Percentiles rank a stretch among this genome's conserved stretches.
These are phyloP conservation scores for Notolabrus celidotus DNA, from an alignment of 2,797 vertebrate species.

Conservation along the genomic window DNA sequence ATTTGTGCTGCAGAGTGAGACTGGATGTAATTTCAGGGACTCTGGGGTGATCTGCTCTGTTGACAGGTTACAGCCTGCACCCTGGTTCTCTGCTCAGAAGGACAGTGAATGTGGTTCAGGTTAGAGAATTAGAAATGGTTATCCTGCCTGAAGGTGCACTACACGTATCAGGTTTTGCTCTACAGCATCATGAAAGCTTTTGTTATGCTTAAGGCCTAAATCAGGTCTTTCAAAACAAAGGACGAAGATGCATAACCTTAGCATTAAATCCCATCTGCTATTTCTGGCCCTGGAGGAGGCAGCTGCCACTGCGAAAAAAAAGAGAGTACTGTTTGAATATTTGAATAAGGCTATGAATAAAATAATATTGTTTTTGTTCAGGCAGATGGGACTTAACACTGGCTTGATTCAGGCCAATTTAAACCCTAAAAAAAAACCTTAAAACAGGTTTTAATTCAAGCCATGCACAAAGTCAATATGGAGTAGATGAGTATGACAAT, in stretches of 20 bases:
- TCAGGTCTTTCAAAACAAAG: conserved; percentile 56
- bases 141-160: conserved; percentile 64
- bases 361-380: background rate
- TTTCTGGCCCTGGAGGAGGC: conserved; percentile 51
- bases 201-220: conserved; percentile 68
- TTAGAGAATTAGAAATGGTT: conserved; percentile 77
- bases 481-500: background rate
- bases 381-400: conserved; percentile 1
- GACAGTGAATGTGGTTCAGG: conserved; percentile 76
- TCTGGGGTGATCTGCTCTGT: conserved; percentile 46
- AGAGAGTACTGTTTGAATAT: background rate
- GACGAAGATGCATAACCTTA: conserved; percentile 27
- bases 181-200: conserved; percentile 63
- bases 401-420: background rate
- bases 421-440: background rate
- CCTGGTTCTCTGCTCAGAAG: conserved; percentile 50
- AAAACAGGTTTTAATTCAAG: conserved; percentile 9
- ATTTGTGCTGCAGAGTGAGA: conserved; percentile 55
- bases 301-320: conserved; percentile 5
- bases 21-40: conserved; percentile 57
- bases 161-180: conserved; percentile 64
- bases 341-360: background rate
- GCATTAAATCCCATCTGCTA: conserved; percentile 39
- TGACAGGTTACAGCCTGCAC: conserved; percentile 64
- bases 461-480: conserved; percentile 13